Conservation (phyloP, 2,888 invertebrate genomes). For the Dasysyrphus albostriatus region DNA sequence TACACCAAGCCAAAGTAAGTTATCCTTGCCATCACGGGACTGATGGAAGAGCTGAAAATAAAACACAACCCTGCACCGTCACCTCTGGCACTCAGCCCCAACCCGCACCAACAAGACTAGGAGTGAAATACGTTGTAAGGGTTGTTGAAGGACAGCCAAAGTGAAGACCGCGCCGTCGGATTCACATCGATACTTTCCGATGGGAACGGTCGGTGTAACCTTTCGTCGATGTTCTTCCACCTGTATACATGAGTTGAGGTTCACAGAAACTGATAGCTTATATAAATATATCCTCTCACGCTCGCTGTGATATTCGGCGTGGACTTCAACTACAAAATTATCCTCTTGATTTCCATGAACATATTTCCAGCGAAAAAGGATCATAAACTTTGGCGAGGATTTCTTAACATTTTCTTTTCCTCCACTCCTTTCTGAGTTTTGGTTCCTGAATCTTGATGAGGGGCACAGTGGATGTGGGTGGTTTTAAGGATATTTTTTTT, state of each 20-base stretch:
- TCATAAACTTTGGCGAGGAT: constrained; percentile 70
- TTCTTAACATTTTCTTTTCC: constrained; percentile 59
- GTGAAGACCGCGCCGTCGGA: constrained; percentile 35
- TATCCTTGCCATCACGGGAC: constrained; percentile 59
- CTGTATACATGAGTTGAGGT: constrained; percentile 45
- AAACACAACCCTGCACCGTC: constrained; percentile 29
- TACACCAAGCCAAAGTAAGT: constrained; percentile 65
- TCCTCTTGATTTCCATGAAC: constrained; percentile 72
- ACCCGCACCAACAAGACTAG: constrained; percentile 3
- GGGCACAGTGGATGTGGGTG: constrained; percentile 25
- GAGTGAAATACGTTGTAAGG: constrained; percentile 60
- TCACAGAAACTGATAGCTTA: constrained; percentile 56
- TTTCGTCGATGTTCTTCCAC: constrained; percentile 58
- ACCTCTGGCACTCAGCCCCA: constrained; percentile 35
- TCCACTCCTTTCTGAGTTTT: neutral
- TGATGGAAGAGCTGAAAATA: constrained; percentile 41
- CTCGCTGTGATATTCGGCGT: constrained; percentile 28
- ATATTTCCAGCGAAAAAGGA: constrained; percentile 57
- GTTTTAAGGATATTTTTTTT: constrained; percentile 9
- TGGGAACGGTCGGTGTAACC: constrained; percentile 52
- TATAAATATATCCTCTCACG: constrained; percentile 39
- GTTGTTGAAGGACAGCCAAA: constrained; percentile 45
- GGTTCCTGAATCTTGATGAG: neutral
- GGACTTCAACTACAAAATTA: constrained; percentile 59
- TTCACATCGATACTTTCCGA: constrained; percentile 57